Evolutionary conservation across 2,797 vertebrate species (phyloP), one percentile per base, ranked within the genome.

Genomic region (Corythornis leucogaster): DNA sequence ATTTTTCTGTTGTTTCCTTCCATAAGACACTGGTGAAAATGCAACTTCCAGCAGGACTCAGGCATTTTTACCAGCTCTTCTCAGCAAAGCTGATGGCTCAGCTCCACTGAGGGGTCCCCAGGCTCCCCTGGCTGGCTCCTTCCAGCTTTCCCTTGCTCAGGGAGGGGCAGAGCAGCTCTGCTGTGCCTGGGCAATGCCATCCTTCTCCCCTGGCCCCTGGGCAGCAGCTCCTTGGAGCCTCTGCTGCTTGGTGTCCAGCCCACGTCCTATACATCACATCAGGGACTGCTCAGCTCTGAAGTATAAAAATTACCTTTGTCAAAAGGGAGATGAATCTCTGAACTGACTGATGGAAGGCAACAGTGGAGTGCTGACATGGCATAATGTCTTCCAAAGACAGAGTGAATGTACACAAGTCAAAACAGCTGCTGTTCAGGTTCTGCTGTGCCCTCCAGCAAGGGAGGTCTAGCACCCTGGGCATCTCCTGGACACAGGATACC

Each of bases 301-400:
- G 76, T 59, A 92, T 87, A 89, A 96, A 92, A 90, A 82, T 85
- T 87, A 58, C 69, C 64, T 68, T 82, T 96, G 81, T 93, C 88
- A 83, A 33, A 89, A 63, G 40, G 58, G 74, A 85, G 81, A 94
- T 76, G 69, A 80, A 92, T 85, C 54, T 78, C 81, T 73, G 48
- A 80, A 87, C 51, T 71, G 89, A 90, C 15, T 87, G 91, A 95
- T 55, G 40, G 91, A 68, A 93, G 70, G 70, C 90, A 85, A 13
- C 0, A 69, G 80, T 2, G 54, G 79, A 96, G 80, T 85, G 94
- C 90, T 96, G 92, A 93, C 15, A 5, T 2, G 3, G 86, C 24
- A 0, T n/a, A 61, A 61, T 63, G 68, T 63, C 86, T 89, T 80
- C 92, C 92, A 96, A 66, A 87, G 43, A 20, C 68, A 30, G 67